Percentiles rank a stretch among this genome's conserved stretches.
phyloP scores from a whole-genome alignment of 2,888 invertebrate genomes.

The Leptinotarsa haldemani region DNA sequence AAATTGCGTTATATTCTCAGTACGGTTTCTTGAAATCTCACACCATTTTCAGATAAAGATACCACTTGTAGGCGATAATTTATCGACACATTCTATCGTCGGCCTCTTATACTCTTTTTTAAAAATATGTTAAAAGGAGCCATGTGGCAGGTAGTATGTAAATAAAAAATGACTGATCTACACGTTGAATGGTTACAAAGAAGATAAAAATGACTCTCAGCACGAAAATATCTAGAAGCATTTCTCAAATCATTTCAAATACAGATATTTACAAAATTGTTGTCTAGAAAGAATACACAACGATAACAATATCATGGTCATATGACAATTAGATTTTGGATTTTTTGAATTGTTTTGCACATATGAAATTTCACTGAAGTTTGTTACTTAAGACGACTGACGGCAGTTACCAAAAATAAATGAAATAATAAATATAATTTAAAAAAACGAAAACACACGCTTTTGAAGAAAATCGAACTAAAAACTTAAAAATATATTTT shows the following conservation, averaged over 20 bases:
- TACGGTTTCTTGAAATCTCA: conserved; percentile 36
- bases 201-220: background rate
- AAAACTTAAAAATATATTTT: no score
- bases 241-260: background rate
- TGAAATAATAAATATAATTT: no score
- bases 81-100: conserved; percentile 45
- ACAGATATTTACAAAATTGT: no score
- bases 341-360: no score
- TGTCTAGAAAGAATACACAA: no score
- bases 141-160: conserved; percentile 39
- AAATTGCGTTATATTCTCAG: background rate
- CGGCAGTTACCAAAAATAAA: no score
- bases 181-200: conserved; percentile 25
- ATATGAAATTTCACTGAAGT: no score
- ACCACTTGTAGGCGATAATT: conserved; percentile 44
- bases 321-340: no score
- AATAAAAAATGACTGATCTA: conserved; percentile 34
- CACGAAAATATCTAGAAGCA: background rate
- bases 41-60: conserved; percentile 40
- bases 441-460: no score
- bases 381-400: no score
- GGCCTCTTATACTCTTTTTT: conserved; percentile 35
- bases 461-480: no score
- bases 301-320: no score
- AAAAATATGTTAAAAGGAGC: conserved; percentile 33